phyloP scores from a whole-genome alignment of 2,888 invertebrate genomes.

The Orthosia incerta region DNA sequence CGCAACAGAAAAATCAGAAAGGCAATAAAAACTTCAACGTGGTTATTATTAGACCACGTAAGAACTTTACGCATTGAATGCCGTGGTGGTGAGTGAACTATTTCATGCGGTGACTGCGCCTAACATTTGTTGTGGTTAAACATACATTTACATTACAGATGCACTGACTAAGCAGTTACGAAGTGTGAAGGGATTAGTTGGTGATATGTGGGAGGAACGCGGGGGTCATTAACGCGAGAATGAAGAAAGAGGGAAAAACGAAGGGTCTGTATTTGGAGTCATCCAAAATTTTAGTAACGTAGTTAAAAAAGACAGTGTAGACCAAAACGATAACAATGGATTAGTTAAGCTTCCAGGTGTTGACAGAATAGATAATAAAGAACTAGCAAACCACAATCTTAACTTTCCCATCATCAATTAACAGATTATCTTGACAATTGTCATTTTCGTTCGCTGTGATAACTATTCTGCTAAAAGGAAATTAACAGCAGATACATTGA shows the following conservation, averaged over 20 bases:
- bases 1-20: constrained; percentile 43
- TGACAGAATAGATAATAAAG: background rate
- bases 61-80: constrained; percentile 41
- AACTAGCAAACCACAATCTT: background rate
- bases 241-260: background rate
- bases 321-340: background rate
- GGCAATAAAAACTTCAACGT: constrained; percentile 52
- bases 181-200: constrained; percentile 30
- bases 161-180: constrained; percentile 29
- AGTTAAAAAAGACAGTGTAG: background rate
- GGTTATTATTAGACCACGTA: constrained; percentile 49
- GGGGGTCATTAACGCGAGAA: constrained; percentile 7
- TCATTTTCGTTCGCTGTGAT: too few relatives aligned
- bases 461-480: too few relatives aligned
- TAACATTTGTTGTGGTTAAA: constrained; percentile 51
- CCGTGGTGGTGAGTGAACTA: constrained; percentile 49
- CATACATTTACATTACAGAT: constrained; percentile 41
- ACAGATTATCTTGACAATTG: too few relatives aligned
- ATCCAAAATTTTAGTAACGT: background rate
- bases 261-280: background rate
- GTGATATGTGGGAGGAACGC: constrained; percentile 25
- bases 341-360: background rate
- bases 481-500: too few relatives aligned
- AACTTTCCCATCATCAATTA: background rate
- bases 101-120: constrained; percentile 46